Evolutionary conservation across 2,113 vertebrate species (phyloP).

Genomic region (Catharus bicknelli): DNA sequence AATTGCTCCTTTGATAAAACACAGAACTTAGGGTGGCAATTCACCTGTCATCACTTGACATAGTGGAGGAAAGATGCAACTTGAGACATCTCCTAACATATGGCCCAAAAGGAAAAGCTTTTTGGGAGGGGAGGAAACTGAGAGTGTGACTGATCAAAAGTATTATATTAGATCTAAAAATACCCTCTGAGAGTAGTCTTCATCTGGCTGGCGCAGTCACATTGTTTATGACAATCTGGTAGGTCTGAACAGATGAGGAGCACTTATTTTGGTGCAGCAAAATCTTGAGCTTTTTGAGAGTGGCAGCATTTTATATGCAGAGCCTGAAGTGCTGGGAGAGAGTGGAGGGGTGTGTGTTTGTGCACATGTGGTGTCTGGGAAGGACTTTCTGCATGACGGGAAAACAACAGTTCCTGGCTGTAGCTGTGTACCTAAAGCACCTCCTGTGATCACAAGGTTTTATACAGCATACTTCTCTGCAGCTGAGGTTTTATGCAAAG

Average conservation of each 20-base stretch:
- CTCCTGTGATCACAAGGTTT: neutral
- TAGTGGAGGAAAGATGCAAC: neutral
- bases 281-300: neutral
- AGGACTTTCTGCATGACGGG: neutral
- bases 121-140: neutral
- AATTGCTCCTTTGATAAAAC: conserved; percentile 1
- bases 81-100: conserved; percentile 1
- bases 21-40: neutral
- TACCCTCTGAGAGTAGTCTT: neutral
- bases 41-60: conserved; percentile 23
- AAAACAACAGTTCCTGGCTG: neutral
- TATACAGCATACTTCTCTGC: neutral
- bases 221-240: neutral
- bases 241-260: neutral
- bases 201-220: neutral
- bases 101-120: neutral
- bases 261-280: neutral
- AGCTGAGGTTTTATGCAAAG: neutral
- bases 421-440: neutral
- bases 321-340: neutral
- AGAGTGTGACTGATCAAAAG: neutral
- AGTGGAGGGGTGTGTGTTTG: accelerated
- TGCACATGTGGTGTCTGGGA: accelerated
- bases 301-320: neutral
- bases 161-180: conserved; percentile 1